Evolutionary conservation across 2,113 vertebrate species (phyloP), one percentile per base, ranked within the genome.

Genomic region (Myotis lucifugus): DNA sequence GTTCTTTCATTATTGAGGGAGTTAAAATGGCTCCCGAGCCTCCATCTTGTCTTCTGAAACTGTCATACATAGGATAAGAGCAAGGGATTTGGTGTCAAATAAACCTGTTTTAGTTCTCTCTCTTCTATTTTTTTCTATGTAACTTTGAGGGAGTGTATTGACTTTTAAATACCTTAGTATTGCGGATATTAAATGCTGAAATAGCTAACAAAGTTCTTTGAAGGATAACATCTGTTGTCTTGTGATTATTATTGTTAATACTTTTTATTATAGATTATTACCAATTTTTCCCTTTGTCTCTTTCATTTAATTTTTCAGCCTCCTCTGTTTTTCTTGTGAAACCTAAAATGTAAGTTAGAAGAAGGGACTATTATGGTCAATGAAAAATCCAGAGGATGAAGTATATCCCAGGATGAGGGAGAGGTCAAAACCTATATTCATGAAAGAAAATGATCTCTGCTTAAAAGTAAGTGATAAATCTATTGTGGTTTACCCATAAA

Each of bases 1-100:
- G 15, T 85, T 94, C 34, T 92, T 42, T 93, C 76, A 82, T 92
- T 90, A 90, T 29, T 59, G 72, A 90, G 10, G 18, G 5, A 87
- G 74, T 50, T 7, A 74, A 86, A 96, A 93, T 76, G n/a, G 15
- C n/a, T 86, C 91, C 85, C 7, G 2, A 82, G 9, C 3, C 34
- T 59, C 54, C 7, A 83, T 90, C 32, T 48, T 25, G 6, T 85
- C 91, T 96, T 84, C 54, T 74, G 27, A 93, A 77, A 78, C 23
- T 85, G 19, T 52, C 54, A 17, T 37, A 42, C 27, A 4, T 2
- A n/a, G 19, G n/a, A 29, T 82, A 77, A 88, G 8, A 91, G 54
- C 52, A 88, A 91, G 25, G 61, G 52, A 93, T 85, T 92, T 69
- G 34, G 54, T 92, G 48, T 89, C 50, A 89, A 79, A 56, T 6